Evolutionary conservation across 2,797 vertebrate species (phyloP), one percentile per base, ranked within the genome.

Genomic region (Gastrophryne carolinensis): DNA sequence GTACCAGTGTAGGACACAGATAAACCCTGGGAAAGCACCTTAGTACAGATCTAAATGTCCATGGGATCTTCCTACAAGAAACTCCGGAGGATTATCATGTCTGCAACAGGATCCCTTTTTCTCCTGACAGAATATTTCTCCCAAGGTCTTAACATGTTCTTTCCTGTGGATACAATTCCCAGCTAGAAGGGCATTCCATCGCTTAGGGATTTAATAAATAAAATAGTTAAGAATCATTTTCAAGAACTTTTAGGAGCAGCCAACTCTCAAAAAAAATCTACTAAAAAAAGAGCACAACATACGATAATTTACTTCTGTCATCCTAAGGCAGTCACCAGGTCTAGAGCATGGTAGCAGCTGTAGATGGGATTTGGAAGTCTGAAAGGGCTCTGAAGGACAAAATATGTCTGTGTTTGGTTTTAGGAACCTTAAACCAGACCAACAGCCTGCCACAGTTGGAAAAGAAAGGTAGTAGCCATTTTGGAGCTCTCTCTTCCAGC

Each of bases 161-260:
- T 78, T 78, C 75, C 75, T 78, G 75, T 77, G 75, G 75, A 77
- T 77, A 67, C 68, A 72, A 78, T 78, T 78, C 75, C 75, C 68
- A 78, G 75, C 75, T 78, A 78, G 75, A 78, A 78, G 75, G 75
- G 75, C 68, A 78, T 78, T 78, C 75, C 75, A 72, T 32, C 37
- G 68, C 53, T 66, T 72, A 72, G 41, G 68, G 67, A 66, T 66
- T 78, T 72, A 65, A 72, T 56, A 61, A 66, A 52, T 66, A n/a
- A n/a, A n/a, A 26, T 50, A 49, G 75, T 30, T 10, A 71, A 78
- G 68, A 72, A 60, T 78, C 60, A 67, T 60, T 77, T 72, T 72
- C 17, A 35, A 6, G 30, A 72, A 30, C 29, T 11, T 37, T 50
- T 66, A 50, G 72, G n/a, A 78, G 60, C 5, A 56, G 50, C 66